phyloP scores from a whole-genome alignment of 1,140 invertebrate species.

The Saccostrea glomerata region DNA sequence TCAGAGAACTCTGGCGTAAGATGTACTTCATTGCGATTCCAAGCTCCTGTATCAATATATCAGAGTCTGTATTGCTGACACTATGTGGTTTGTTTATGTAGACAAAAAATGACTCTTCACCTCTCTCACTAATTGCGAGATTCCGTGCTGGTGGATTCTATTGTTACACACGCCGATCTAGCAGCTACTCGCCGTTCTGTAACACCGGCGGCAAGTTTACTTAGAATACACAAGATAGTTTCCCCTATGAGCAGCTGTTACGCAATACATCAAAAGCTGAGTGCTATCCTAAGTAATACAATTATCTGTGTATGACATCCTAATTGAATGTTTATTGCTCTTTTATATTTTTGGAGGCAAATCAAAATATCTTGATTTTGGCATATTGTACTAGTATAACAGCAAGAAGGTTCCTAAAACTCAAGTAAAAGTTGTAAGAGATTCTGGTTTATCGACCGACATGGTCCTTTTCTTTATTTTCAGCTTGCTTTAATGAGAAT shows the following conservation, averaged over 20 bases:
- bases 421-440: neutral
- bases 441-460: neutral
- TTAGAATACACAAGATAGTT: neutral
- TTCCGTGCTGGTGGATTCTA: neutral
- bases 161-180: neutral
- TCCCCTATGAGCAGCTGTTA: neutral
- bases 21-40: neutral
- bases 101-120: conserved; percentile 1
- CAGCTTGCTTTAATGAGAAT: neutral
- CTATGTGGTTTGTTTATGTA: conserved; percentile 1
- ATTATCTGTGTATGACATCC: neutral
- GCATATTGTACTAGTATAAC: neutral
- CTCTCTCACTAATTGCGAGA: neutral
- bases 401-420: neutral
- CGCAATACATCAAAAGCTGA: neutral
- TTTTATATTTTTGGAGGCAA: conserved; percentile 16
- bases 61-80: neutral
- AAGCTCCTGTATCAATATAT: neutral
- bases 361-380: neutral
- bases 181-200: neutral
- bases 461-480: neutral
- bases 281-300: neutral
- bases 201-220: neutral
- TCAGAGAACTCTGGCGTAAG: neutral
- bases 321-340: conserved; percentile 7